Evolutionary conservation across 1,140 invertebrate species (phyloP).

Genomic region (Chlorops oryzae): DNA sequence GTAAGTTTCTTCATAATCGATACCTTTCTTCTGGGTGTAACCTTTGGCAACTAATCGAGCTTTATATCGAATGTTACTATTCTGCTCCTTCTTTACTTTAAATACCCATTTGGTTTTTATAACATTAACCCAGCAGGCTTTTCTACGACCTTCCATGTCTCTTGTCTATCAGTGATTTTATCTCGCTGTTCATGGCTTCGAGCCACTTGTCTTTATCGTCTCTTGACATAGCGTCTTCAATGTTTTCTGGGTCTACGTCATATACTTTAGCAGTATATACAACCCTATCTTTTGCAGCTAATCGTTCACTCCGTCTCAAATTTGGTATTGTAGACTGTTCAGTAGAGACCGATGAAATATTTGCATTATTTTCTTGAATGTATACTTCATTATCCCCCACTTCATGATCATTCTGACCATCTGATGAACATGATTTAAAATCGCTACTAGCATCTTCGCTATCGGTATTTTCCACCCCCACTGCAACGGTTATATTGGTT

Average conservation of each 20-base stretch:
- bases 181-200: conserved; percentile 18
- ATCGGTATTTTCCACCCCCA: not conserved
- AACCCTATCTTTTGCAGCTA: too few relatives aligned
- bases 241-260: conserved; percentile 2
- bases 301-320: too few relatives aligned
- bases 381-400: conserved; percentile 5
- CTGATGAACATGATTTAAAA: not conserved
- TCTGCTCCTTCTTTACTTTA: conserved; percentile 20
- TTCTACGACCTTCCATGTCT: conserved; percentile 20
- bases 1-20: too few relatives aligned
- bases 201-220: conserved; percentile 13
- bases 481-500: not conserved
- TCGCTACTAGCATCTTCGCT: not conserved
- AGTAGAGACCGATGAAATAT: too few relatives aligned
- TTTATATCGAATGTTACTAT: conserved; percentile 1
- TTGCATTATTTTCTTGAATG: too few relatives aligned
- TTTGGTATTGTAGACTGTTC: not conserved
- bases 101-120: conserved; percentile 24
- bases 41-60: conserved; percentile 10
- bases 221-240: conserved; percentile 10
- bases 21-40: too few relatives aligned
- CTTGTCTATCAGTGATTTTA: conserved; percentile 14
- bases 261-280: not conserved
- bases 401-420: not conserved
- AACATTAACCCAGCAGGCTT: conserved; percentile 14